Evolutionary conservation across 37 sponge, comb jelly and placozoan genomes (phyloP), one percentile per base, ranked within the genome.

Genomic region (Cladorhizidae sp.): DNA sequence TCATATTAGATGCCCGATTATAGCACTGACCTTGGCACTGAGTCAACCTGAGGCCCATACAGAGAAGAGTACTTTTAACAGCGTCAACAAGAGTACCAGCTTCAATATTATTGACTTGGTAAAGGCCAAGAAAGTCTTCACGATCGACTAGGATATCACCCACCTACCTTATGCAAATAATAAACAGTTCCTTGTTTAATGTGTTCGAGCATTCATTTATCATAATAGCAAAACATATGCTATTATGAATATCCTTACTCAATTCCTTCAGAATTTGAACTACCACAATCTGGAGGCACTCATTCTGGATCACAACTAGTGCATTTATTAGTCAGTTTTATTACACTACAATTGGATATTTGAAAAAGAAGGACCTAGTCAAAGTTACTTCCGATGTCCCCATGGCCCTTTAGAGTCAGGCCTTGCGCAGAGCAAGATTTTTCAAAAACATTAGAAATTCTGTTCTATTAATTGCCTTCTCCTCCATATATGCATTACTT

Each of bases 151-250:
- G 71, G 37, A 76, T 50, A 40, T 65, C 64, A 35, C 39, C 54
- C n/a, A 86, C 82, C 67, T 78, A 77, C 12, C 83, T 70, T 14
- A 81, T 80, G 82, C 81, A 80, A 54, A 87, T 76, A 7, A 76
- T 70, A 70, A 92, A 92, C 72, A 87, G 92, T 50, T 92, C 91
- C 39, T 83, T 87, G 85, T 92, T 92, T 14, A 77, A 57, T 17
- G 43, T 3, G 49, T 92, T 88, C 3, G 92, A 87, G 59, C 92
- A 92, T 62, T 88, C 88, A 74, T 91, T 88, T 33, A 85, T 84
- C 93, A 92, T 83, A 32, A 87, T 79, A 21, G 72, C 75, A 63
- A 59, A 92, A 73, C 56, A 80, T 14, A 67, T 59, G 81, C 68
- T 88, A 18, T 62, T 65, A 12, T 18, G 35, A 70, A 92, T 81